Percentiles rank a stretch among this genome's conserved stretches.
These are phyloP conservation scores for Lycaena phlaeas DNA, from an alignment of 2,888 invertebrate species.

Conservation along the genomic window DNA sequence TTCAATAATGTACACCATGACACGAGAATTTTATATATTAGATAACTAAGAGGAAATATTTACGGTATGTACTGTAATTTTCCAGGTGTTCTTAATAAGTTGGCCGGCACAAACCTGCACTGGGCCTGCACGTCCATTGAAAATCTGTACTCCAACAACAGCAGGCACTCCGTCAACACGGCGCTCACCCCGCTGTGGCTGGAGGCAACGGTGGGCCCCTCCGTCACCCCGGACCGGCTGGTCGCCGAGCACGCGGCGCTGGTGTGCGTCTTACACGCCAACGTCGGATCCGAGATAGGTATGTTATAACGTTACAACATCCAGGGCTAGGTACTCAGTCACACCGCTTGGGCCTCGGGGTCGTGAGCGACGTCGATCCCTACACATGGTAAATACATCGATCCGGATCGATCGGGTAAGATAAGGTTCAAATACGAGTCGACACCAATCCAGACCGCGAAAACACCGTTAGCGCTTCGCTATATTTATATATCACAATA, in stretches of 20 bases:
- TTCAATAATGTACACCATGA: no score
- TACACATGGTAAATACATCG: no score
- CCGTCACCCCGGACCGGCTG: conserved; percentile 80
- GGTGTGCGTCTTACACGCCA: conserved; percentile 88
- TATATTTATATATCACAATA: no score
- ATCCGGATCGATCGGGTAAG: no score
- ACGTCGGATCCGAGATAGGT: conserved; percentile 94
- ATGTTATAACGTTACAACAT: conserved; percentile 30
- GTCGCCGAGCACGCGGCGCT: conserved; percentile 89
- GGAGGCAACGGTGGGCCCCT: conserved; percentile 77
- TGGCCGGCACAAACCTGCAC: conserved; percentile 91
- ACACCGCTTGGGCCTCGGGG: no score
- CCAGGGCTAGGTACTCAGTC: no score
- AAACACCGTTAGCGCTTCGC: no score
- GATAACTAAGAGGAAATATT: no score
- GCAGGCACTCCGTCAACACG: conserved; percentile 87
- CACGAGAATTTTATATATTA: no score
- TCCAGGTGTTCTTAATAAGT: conserved; percentile 82
- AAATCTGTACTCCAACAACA: conserved; percentile 82
- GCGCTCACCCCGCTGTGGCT: conserved; percentile 79
- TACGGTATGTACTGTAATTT: not conserved
- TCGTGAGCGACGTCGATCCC: no score
- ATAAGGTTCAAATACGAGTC: no score
- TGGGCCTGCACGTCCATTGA: conserved; percentile 86
- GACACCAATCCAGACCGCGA: no score